Base-by-base conservation (phyloP, 2,888 invertebrate species). In the Orchesellides sinensis region DNA sequence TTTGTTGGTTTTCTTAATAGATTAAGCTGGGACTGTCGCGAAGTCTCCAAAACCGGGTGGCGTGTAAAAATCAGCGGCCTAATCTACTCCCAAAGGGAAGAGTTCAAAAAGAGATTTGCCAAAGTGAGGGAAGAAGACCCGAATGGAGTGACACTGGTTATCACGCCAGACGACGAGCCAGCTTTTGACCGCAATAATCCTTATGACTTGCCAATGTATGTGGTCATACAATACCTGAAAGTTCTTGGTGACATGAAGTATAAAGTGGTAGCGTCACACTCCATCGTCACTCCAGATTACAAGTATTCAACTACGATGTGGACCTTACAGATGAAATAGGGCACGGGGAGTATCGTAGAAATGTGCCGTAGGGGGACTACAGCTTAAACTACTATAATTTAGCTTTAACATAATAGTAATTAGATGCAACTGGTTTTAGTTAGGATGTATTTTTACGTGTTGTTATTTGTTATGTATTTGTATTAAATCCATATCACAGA, bases 41-140 rank as follows among this genome's bases (percentile, higher is more conserved):
- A 79, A 21, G 63, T 59, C 0, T 52, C 54, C 2, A 72, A 80
- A 40, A 49, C 66, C 0, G 83, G 83, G 0, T 85, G 85, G 85
- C 56, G 73, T n/a, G 82, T 85, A 12, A 83, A 86, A 77, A 84
- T 86, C 21, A 83, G 84, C 35, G 86, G 86, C 8, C 73, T 86
- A 1, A 49, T 86, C n/a, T 86, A 86, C 49, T 84, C 84, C 2
- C 84, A 86, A 69, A 47, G 83, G 8, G 66, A 83, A 14, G 73
- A 74, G 23, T 86, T 86, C 40, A 83, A 80, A 56, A 81, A 61
- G 25, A 52, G 78, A 17, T 84, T 86, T 66, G 82, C 84, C 4
- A 81, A 79, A 40, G 27, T 75, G 25, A 70, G 61, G 17, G 84
- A 84, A 35, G 74, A 83, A 21, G 74, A 80, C 49, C 74, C 83